phyloP scores from a whole-genome alignment of 1,140 invertebrate genomes.

The Homalodisca vitripennis region DNA sequence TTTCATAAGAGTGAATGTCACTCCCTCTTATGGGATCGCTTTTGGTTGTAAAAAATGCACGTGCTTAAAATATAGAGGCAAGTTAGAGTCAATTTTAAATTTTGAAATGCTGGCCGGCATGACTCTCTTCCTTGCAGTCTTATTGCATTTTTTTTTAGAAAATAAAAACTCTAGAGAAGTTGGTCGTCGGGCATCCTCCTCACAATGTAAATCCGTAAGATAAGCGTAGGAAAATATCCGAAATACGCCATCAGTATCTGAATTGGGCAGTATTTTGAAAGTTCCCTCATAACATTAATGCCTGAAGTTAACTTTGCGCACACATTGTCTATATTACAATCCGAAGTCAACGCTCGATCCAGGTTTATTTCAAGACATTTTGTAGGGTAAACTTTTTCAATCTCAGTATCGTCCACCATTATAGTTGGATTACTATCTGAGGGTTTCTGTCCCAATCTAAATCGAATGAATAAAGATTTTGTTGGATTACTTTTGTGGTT shows the following conservation, averaged over 20 bases:
- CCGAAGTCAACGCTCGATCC: background rate
- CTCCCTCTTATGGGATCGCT: background rate
- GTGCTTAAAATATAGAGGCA: background rate
- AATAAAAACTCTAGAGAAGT: background rate
- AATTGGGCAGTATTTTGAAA: background rate
- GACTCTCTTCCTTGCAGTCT: background rate
- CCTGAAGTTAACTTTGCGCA: background rate
- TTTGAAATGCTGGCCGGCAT: background rate
- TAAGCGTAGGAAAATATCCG: background rate
- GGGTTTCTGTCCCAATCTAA: no score
- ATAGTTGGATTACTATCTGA: no score
- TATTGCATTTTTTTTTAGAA: background rate
- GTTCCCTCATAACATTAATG: background rate
- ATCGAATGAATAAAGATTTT: no score
- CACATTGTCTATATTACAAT: background rate
- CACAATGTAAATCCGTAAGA: background rate
- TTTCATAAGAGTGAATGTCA: background rate
- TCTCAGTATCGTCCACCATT: no score
- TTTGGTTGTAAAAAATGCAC: background rate
- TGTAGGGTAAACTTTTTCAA: background rate
- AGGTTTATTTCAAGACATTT: background rate
- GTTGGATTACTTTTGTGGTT: no score
- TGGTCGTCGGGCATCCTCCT: background rate
- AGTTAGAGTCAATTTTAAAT: background rate
- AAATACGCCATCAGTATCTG: background rate